Evolutionary conservation across 2,797 vertebrate genomes (phyloP), one percentile per base, ranked within the genome.

Genomic region (Xerus rutilus): DNA sequence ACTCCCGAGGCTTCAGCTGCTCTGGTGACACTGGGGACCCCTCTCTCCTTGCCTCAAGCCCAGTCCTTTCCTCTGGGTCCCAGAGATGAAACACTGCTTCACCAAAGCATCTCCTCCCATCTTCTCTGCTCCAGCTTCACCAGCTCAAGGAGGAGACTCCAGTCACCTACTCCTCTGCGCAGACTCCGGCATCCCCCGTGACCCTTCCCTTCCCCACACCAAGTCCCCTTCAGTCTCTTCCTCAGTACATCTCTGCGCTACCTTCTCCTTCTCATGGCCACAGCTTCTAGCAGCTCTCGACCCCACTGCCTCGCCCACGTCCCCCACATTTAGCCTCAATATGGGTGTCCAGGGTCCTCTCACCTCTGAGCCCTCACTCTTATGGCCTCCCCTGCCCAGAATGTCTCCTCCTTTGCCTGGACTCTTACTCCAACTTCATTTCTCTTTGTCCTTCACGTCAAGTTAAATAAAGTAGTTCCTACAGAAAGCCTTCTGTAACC

Each of bases 201-300:
- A n/a, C 65, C 65, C 65, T 32, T 67, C 30, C 65, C 12, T n/a
- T 20, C 30, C 7, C 70, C 39, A 10, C 1, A 4, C n/a, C 39
- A 12, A 35, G n/a, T 43, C 70, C 49, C 0, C 0, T 14, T 17
- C 54, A 4, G 12, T 20, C 1, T 43, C 65, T 39, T 0, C 0
- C 9, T 17, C 62, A 7, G 18, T n/a, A 1, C 2, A 0, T 21
- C 73, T 82, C 32, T 5, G 2, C 8, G 70, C 7, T 39, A 7
- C 49, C 35, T 59, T 54, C 70, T 59, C 43, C 47, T 54, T 84
- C 65, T 74, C 49, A 8, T 28, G 2, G 7, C 9, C 57, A 12
- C 32, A 17, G 52, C 74, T 30, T 43, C n/a, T 49, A 10, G 7
- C 23, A 13, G 18, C 49, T 73, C 47, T 73, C 52, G 9, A 23